Conservation (phyloP, 2,113 vertebrate species). For the Henicopernis longicauda region DNA sequence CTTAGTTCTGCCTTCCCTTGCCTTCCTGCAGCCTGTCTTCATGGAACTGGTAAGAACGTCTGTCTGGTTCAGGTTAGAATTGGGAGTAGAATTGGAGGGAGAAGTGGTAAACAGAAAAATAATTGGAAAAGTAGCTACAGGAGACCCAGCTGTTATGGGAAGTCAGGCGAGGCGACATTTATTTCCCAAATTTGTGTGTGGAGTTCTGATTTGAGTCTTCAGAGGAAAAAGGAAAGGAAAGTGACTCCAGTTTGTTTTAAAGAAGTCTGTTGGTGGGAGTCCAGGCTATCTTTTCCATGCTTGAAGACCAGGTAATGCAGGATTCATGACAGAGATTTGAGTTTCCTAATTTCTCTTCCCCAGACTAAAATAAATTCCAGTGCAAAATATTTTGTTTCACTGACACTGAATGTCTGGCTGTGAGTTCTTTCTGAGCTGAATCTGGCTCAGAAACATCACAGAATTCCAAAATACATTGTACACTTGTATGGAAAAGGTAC, state of each 20-base stretch:
- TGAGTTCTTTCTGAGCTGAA: not conserved
- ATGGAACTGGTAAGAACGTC: fast-evolving
- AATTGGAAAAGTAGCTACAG: not conserved
- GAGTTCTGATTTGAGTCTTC: not conserved
- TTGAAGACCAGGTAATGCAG: not conserved
- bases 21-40: not conserved
- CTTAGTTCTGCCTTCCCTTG: not conserved
- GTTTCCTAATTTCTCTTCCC: not conserved
- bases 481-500: not conserved
- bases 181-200: not conserved
- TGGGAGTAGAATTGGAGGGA: not conserved
- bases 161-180: fast-evolving
- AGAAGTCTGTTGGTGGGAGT: not conserved
- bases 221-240: not conserved
- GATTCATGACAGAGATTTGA: not conserved
- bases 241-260: not conserved
- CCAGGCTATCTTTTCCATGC: not conserved
- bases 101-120: not conserved
- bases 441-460: not conserved
- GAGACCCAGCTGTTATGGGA: not conserved
- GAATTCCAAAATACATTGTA: not conserved
- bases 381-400: not conserved
- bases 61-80: not conserved
- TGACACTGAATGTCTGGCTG: too few species aligned
- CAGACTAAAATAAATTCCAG: not conserved